phyloP scores from a whole-genome alignment of 2,888 invertebrate species.

The Tinea trinotella region DNA sequence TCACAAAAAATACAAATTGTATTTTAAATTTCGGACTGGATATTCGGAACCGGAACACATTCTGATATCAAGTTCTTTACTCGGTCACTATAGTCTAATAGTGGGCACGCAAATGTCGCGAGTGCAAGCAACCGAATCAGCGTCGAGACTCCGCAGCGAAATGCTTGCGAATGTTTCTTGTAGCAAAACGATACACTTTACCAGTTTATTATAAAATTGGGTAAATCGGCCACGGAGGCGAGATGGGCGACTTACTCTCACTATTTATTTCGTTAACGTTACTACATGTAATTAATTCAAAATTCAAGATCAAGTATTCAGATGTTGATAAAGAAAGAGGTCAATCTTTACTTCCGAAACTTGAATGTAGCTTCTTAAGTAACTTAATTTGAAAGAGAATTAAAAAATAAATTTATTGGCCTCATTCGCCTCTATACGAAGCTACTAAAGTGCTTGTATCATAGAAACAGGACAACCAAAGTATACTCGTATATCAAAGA shows the following conservation, averaged over 20 bases:
- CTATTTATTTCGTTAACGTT: too few species aligned
- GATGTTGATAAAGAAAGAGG: too few species aligned
- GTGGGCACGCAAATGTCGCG: conserved; percentile 13
- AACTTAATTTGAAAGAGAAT: too few species aligned
- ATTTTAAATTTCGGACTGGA: conserved; percentile 12
- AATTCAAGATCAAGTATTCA: too few species aligned
- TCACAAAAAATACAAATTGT: conserved; percentile 7
- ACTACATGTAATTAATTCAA: too few species aligned
- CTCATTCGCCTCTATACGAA: too few species aligned
- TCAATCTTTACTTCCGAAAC: too few species aligned
- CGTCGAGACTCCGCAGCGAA: conserved; percentile 18
- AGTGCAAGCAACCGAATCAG: conserved; percentile 14
- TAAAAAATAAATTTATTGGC: too few species aligned
- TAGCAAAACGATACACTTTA: not conserved
- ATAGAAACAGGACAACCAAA: too few species aligned
- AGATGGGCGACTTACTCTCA: not conserved
- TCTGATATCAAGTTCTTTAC: conserved; percentile 12
- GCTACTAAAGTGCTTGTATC: too few species aligned
- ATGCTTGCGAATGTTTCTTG: conserved; percentile 17
- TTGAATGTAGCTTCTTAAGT: too few species aligned
- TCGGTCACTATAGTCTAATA: conserved; percentile 13
- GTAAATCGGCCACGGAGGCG: not conserved
- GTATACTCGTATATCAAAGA: too few species aligned
- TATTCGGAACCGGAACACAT: conserved; percentile 11
- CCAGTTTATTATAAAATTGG: conserved; percentile 5